Evolutionary conservation across 2,888 invertebrate genomes (phyloP).

Genomic region (Scotopteryx bipunctaria): DNA sequence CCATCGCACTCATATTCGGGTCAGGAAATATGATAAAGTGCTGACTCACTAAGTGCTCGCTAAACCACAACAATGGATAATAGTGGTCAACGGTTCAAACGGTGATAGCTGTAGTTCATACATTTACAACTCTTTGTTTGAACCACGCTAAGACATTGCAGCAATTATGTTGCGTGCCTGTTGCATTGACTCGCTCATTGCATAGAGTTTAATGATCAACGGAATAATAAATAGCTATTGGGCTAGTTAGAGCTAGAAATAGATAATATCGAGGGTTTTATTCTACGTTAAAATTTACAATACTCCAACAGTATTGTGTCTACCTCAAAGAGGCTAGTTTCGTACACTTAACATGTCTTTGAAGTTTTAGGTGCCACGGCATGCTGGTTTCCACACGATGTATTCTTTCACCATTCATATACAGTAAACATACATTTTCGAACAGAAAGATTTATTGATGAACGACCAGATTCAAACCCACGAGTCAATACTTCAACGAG

Average conservation of each 20-base stretch:
- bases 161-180: constrained; percentile 18
- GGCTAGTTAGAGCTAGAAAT: not conserved
- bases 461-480: too few relatives aligned
- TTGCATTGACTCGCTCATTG: constrained; percentile 5
- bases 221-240: constrained; percentile 6
- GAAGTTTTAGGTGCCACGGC: too few relatives aligned
- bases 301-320: too few relatives aligned
- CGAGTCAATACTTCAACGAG: not conserved
- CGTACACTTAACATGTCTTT: too few relatives aligned
- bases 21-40: constrained; percentile 29
- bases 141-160: not conserved
- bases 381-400: too few relatives aligned
- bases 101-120: not conserved
- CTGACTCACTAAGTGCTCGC: constrained; percentile 19
- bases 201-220: constrained; percentile 11
- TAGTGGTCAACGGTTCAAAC: constrained; percentile 8
- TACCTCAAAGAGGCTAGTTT: too few relatives aligned
- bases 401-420: too few relatives aligned
- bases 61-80: constrained; percentile 3
- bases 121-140: constrained; percentile 10
- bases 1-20: constrained; percentile 28
- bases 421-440: too few relatives aligned
- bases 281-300: too few relatives aligned
- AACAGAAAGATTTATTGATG: too few relatives aligned
- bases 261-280: not conserved